Conservation (phyloP, 2,888 invertebrate species). For the Hydrotaea cyrtoneurina region DNA sequence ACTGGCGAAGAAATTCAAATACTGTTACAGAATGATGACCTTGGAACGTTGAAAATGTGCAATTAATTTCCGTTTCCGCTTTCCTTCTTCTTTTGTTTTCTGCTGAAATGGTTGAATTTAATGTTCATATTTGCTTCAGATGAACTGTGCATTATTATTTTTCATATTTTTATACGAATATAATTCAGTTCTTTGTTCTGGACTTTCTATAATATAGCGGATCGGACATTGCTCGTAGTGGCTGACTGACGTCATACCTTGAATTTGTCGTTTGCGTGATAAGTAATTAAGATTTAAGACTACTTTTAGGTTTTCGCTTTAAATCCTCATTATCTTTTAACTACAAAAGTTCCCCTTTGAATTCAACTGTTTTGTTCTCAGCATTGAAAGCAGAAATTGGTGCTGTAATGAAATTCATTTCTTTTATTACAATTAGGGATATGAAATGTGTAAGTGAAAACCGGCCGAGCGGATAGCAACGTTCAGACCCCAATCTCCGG, state of each 20-base stretch:
- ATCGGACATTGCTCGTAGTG: conserved; percentile 6
- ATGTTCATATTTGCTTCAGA: background rate
- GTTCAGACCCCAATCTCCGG: too few relatives aligned
- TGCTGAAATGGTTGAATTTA: background rate
- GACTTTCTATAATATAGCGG: background rate
- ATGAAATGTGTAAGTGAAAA: too few relatives aligned
- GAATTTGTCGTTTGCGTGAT: background rate
- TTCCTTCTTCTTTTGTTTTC: conserved; percentile 41
- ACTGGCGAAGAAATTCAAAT: background rate
- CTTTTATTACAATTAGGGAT: background rate
- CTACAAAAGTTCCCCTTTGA: background rate
- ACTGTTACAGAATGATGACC: conserved; percentile 30
- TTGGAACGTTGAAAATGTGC: conserved; percentile 54
- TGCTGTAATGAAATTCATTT: background rate
- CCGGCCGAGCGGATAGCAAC: too few relatives aligned
- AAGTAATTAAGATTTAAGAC: background rate
- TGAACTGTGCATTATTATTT: background rate
- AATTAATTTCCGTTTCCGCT: conserved; percentile 61
- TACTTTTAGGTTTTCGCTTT: background rate
- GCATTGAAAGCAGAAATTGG: background rate
- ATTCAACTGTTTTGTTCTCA: background rate
- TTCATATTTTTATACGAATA: background rate
- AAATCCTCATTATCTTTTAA: background rate
- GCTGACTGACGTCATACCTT: conserved; percentile 6
- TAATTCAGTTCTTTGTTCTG: background rate